Base-by-base conservation (phyloP, 92 coral and sea anemone genomes). In the Desmophyllum pertusum region DNA sequence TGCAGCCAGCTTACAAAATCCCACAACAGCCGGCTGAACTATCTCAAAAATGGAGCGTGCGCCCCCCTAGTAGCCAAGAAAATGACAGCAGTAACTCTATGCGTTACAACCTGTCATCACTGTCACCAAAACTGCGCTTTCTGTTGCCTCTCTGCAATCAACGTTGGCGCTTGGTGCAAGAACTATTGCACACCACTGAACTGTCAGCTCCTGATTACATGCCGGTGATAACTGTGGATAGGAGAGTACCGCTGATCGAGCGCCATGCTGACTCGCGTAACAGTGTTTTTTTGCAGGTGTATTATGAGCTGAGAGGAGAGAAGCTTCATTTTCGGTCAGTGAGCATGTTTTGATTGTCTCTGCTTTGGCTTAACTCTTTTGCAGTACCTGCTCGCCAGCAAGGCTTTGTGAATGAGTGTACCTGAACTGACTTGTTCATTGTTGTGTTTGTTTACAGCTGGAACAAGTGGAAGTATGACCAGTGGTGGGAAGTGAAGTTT, bases 401-500 rank as follows among this genome's bases (percentile, higher is more conserved):
- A 57, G 29, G 7, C 62, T 23, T 23, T 21, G 27, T 0, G 10
- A 31, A 14, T 40, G 10, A 17, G 19, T 25, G 52, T 10, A 41
- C 77, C 1, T 40, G 7, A 25, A 14, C 37, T 72, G 77, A 23
- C 3, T 39, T 11, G 29, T 9, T 23, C 18, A 0, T 1, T 35
- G 42, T 69, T 71, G 11, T 52, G n/a, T 38, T 84, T 55, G 31
- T 57, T 59, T 84, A 1, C 75, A 97, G 99, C 36, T 97, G 99
- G 98, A 97, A 94, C 93, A 97, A 97, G 67, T 84, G 99, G 88
- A 97, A 97, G 86, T 97, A 95, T 75, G 99, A 97, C 53, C 99
- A 97, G 88, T 97, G 99, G 99, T 97, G 99, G 99, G 99, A 97
- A 72, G 98, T 97, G 76, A 95, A 95, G 81, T 95, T 95, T 78